Conservation (phyloP, 1,140 invertebrate species). For the Myzus persicae region DNA sequence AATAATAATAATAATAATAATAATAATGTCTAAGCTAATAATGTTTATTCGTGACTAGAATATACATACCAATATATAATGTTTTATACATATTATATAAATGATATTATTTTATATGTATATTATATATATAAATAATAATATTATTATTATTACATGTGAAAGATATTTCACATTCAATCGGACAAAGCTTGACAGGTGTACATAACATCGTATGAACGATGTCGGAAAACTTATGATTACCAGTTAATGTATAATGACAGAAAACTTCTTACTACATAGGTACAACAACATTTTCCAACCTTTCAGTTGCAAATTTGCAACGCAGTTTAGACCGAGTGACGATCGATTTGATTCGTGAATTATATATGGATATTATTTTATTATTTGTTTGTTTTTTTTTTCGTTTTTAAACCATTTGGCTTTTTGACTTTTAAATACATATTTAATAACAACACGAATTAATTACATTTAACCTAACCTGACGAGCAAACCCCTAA, state of each 20-base stretch:
- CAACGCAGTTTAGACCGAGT: background rate
- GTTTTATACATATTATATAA: background rate
- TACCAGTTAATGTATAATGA: background rate
- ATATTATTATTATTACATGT: background rate
- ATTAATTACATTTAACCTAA: background rate
- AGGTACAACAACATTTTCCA: background rate
- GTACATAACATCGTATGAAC: background rate
- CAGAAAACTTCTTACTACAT: background rate
- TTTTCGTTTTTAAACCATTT: background rate
- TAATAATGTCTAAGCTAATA: background rate
- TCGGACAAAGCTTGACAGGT: background rate
- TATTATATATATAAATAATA: background rate
- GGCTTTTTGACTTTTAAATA: background rate
- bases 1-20: too few species aligned
- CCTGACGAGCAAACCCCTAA: background rate
- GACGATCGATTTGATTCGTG: background rate
- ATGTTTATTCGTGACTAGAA: conserved; percentile 36
- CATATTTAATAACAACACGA: background rate
- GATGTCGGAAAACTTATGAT: background rate
- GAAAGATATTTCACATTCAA: background rate
- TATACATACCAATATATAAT: conserved; percentile 11
- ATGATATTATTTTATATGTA: background rate
- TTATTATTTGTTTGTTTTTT: background rate
- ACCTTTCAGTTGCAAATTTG: background rate
- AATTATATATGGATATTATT: background rate